These are phyloP conservation scores for Trypoxylon attenuatum DNA, from an alignment of 2,888 invertebrate species.

Conservation along the genomic window DNA sequence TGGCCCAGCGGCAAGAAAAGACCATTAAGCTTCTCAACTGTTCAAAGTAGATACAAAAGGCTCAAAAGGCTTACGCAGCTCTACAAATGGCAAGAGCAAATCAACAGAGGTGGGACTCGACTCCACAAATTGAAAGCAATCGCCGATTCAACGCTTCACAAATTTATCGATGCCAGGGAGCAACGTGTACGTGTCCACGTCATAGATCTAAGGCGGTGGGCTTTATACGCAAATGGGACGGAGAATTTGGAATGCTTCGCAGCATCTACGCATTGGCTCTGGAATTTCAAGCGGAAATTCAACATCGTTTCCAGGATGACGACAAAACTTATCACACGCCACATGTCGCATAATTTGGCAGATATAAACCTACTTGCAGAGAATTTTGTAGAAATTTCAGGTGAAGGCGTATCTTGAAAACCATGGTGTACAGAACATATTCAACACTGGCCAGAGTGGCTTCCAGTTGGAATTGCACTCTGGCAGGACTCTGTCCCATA, in stretches of 20 bases:
- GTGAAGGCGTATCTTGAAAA: too few relatives aligned
- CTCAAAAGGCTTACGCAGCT: too few relatives aligned
- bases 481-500: background rate
- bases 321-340: too few relatives aligned
- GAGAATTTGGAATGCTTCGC: background rate
- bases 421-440: too few relatives aligned
- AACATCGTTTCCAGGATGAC: background rate
- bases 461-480: too few relatives aligned
- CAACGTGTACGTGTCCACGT: conserved; percentile 2
- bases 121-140: conserved; percentile 8
- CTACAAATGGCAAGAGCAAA: background rate
- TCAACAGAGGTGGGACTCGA: conserved; percentile 3
- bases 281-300: background rate
- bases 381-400: too few relatives aligned
- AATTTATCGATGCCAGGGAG: conserved; percentile 4
- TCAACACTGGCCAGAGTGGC: too few relatives aligned
- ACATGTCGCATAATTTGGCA: too few relatives aligned
- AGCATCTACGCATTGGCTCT: background rate
- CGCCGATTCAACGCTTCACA: conserved; percentile 2
- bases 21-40: background rate
- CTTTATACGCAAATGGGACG: background rate
- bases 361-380: too few relatives aligned
- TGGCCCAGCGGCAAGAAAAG: background rate
- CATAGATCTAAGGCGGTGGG: conserved; percentile 1
- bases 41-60: background rate